Conservation (phyloP, 2,113 vertebrate genomes). For the Todiramphus chloris region DNA sequence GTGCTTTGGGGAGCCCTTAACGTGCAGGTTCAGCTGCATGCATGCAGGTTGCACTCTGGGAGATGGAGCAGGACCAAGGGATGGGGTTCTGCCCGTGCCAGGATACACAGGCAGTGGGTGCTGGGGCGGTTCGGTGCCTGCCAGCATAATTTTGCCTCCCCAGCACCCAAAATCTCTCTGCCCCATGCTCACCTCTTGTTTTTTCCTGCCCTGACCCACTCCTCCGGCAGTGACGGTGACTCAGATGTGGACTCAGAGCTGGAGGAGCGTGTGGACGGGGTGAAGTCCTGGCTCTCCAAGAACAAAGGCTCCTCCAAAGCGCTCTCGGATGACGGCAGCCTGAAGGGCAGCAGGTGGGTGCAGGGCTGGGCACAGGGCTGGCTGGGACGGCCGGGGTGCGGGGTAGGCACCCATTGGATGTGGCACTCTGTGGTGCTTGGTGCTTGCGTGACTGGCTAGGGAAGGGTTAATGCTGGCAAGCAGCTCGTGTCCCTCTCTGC, state of each 20-base stretch:
- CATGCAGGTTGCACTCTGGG: not conserved
- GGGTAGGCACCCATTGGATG: not conserved
- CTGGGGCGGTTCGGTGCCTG: not conserved
- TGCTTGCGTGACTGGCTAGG: not conserved
- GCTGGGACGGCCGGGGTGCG: rapidly evolving
- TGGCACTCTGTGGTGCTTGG: not conserved
- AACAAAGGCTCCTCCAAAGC: slow-evolving; percentile 86
- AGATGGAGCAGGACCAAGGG: not conserved
- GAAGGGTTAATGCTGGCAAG: not conserved
- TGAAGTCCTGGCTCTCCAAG: slow-evolving; percentile 95
- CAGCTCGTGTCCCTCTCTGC: rapidly evolving
- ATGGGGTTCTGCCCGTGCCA: not conserved
- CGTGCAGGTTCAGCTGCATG: not conserved
- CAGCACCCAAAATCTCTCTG: not conserved
- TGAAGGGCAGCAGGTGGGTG: slow-evolving; percentile 93
- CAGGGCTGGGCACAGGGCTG: not conserved
- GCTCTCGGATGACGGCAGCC: slow-evolving; percentile 90
- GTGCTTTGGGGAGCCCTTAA: not conserved
- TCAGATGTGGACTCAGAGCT: slow-evolving; percentile 91
- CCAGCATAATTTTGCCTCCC: not conserved
- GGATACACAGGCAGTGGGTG: not conserved
- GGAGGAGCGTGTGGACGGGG: slow-evolving; percentile 92
- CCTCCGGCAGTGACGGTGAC: slow-evolving; percentile 83
- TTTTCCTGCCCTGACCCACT: not conserved
- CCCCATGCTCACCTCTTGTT: not conserved